Evolutionary conservation across 1,140 invertebrate species (phyloP), one percentile per base, ranked within the genome.

Genomic region (Andrena cerasifolii): DNA sequence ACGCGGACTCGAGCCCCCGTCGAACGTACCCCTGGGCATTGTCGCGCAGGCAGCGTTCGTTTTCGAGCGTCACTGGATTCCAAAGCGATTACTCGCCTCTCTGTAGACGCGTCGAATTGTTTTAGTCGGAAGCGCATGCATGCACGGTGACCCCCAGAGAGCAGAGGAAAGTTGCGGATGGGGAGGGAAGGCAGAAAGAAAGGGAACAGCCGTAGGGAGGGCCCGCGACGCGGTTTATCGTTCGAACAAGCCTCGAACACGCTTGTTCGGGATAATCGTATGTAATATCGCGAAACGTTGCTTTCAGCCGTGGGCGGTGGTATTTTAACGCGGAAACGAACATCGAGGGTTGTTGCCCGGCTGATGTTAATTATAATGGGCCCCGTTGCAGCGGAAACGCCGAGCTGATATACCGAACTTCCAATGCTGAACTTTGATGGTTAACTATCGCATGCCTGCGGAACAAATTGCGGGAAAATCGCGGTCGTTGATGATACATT

Each of bases 341-440:
- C 8, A 36, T 18, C 58, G 36, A n/a, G 33, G 31, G 16, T 40
- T 40, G 18, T 31, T 40, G 6, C n/a, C 6, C 43, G 4, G 10
- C 10, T 40, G 3, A n/a, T n/a, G 61, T 62, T 63, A 63, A 63
- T 63, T 63, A 63, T 45, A 47, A 63, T 63, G 12, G 61, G 47
- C n/a, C 40, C 61, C 28, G 40, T 45, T 47, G 5, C 59, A n/a
- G 8, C 21, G 36, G 59, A 43, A 40, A 21, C 36, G 59, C 45
- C 36, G 40, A 24, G 40, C 12, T 47, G 21, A 31, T 18, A 40
- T 40, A 61, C 33, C 58, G 40, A 62, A 45, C 26, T n/a, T n/a
- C n/a, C n/a, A n/a, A n/a, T n/a, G n/a, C n/a, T n/a, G n/a, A n/a
- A n/a, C 36, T 21, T 16, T 24, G 10, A 24, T 62, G n/a, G 45